Base-by-base conservation (phyloP, 1,140 invertebrate genomes). In the Himalopsyche phryganea region DNA sequence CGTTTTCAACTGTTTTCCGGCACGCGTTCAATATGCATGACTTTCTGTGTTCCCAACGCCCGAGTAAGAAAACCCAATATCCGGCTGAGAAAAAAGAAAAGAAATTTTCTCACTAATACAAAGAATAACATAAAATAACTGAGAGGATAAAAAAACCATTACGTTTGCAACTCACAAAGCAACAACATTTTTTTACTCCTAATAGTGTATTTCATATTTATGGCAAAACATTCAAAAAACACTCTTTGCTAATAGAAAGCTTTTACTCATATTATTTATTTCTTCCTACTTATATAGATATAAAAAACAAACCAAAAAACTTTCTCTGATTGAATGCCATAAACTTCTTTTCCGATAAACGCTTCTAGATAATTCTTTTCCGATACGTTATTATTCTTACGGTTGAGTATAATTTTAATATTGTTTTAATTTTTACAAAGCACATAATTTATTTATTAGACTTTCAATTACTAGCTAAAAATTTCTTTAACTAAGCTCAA, bases 11-110 rank as follows among this genome's bases (percentile, higher is more conserved):
- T 45, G 51, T 50, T 60, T 50, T 36, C 46, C 46, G 50, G 19
- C 33, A 20, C 15, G 51, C 36, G 46, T 61, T 61, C 59, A 61
- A 61, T 61, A 61, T 61, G 59, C 59, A 61, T 51, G 52, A 56
- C 47, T 20, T 52, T 33, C 47, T 13, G 36, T 38, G 42, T 48
- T 53, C 36, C 38, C n/a, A 18, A 14, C 5, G 47, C 47, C 14
- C 32, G 47, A 47, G 14, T 14, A 51, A 58, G 55, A 52, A 56
- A 61, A 61, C 59, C 50, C 59, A 56, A 61, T 56, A 61, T 61
- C 59, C 59, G 59, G 59, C 23, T 28, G 23, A 28, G 23, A 3
- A 28, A 28, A 28, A 58, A 58, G 47, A 45, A 45, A 32, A 35
- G 59, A 61, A 50, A 56, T 55, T 42, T 45, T 51, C 48, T 28